Evolutionary conservation across 1,140 invertebrate genomes (phyloP).

Genomic region (Drosophila serrata): DNA sequence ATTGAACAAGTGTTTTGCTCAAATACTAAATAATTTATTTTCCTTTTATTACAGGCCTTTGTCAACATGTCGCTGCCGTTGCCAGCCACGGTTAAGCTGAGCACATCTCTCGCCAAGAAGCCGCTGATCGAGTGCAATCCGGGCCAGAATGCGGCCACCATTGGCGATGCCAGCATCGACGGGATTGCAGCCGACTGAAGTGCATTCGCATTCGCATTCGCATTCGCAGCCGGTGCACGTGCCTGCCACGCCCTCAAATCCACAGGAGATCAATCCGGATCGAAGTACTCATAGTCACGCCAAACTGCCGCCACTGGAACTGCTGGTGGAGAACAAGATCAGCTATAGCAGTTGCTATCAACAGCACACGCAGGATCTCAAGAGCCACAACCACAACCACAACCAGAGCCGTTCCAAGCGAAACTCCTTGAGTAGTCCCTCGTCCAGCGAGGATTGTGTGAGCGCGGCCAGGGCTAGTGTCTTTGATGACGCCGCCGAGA

Average conservation of each 20-base stretch:
- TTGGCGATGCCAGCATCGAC: slow-evolving; percentile 58
- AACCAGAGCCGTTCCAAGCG: slow-evolving; percentile 30
- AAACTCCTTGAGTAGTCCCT: slow-evolving; percentile 50
- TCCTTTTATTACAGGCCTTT: slow-evolving; percentile 23
- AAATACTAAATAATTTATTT: neutral
- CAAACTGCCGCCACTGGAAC: slow-evolving; percentile 67
- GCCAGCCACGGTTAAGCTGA: slow-evolving; percentile 68
- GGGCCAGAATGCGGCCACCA: slow-evolving; percentile 70
- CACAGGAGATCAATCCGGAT: slow-evolving; percentile 32
- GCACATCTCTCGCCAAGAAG: neutral
- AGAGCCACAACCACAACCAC: slow-evolving; percentile 19
- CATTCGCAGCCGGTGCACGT: slow-evolving; percentile 48
- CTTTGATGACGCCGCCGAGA: slow-evolving; percentile 82
- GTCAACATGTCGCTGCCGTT: slow-evolving; percentile 51
- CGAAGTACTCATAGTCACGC: slow-evolving; percentile 28
- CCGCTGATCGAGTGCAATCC: slow-evolving; percentile 12
- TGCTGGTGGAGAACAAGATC: slow-evolving; percentile 75
- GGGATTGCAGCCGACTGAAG: slow-evolving; percentile 72
- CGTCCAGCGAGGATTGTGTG: slow-evolving; percentile 63
- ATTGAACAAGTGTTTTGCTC: neutral
- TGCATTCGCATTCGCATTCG: slow-evolving; percentile 20
- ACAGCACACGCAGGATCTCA: slow-evolving; percentile 39
- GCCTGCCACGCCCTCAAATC: slow-evolving; percentile 45
- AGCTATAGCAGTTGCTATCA: slow-evolving; percentile 71
- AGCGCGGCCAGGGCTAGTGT: slow-evolving; percentile 50